Conservation (phyloP, 1,140 invertebrate genomes). For the Penaeus indicus region DNA sequence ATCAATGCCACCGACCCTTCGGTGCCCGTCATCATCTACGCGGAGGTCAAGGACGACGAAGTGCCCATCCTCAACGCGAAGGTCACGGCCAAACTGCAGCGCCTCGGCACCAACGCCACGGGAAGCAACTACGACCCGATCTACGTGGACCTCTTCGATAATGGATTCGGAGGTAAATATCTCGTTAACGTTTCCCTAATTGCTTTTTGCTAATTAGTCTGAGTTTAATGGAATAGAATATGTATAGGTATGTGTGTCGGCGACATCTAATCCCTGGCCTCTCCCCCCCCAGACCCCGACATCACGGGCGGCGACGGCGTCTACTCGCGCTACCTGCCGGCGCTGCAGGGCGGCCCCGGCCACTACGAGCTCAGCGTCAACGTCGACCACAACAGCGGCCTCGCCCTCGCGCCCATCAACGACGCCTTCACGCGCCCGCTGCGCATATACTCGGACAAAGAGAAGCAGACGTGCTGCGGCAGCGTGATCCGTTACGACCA, state of each 20-base stretch:
- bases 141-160: slow-evolving; percentile 64
- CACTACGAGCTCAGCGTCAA: slow-evolving; percentile 65
- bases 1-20: slow-evolving; percentile 62
- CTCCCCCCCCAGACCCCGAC: slow-evolving; percentile 75
- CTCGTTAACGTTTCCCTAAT: neutral
- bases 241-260: too few relatives aligned
- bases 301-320: slow-evolving; percentile 78
- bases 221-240: too few relatives aligned
- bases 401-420: slow-evolving; percentile 57
- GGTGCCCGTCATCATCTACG: slow-evolving; percentile 67
- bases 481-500: slow-evolving; percentile 61
- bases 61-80: slow-evolving; percentile 68
- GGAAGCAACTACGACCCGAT: slow-evolving; percentile 62
- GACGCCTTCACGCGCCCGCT: slow-evolving; percentile 53
- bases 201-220: too few relatives aligned
- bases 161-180: slow-evolving; percentile 69
- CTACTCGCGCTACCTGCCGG: slow-evolving; percentile 76
- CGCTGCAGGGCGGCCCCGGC: slow-evolving; percentile 63
- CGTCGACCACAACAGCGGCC: slow-evolving; percentile 63
- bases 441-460: slow-evolving; percentile 46
- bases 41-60: slow-evolving; percentile 68
- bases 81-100: slow-evolving; percentile 68
- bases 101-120: slow-evolving; percentile 66
- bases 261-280: neutral
- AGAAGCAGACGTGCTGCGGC: slow-evolving; percentile 64